Evolutionary conservation across 2,113 vertebrate genomes (phyloP), one percentile per base, ranked within the genome.

Genomic region (Platycercus adscitus): DNA sequence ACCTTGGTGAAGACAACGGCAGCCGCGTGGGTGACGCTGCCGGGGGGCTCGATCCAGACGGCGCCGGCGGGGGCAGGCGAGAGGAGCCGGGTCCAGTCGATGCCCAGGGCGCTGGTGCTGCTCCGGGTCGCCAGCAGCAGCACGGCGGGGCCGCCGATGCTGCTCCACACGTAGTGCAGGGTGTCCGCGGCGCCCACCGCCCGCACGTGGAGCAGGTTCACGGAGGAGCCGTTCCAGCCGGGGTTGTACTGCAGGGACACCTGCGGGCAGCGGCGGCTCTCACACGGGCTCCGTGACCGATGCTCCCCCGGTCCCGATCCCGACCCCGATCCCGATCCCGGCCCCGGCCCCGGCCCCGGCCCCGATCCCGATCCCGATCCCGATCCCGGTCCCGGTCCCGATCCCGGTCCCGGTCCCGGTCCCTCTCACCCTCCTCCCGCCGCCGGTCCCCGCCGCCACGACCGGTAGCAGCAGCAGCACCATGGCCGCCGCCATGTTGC

Each of bases 111-210:
- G 9, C 99, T 99, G 61, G 63, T 66, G 8, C 90, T 39, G 17
- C 97, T 98, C 81, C 89, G 75, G 1, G 98, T 99, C 96, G 99
- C 98, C 50, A 99, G 97, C 9, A 99, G 81, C 50, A 99, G 97
- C 80, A 98, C 98, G 0, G 99, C 75, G 0, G 98, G 99, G 7
- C 98, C 98, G 26, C 99, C 99, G 11, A 97, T 96, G 72, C 97
- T 99, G 96, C 97, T 99, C 96, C 99, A 98, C 20, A 99, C 47
- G 69, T 98, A 99, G 97, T 99, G 99, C 91, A 99, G 97, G 0
- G 98, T 99, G 97, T 99, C 99, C 1, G 89, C 72, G 28, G 53
- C 35, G 6, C 99, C 99, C 56, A 96, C 95, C 0, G 99, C 99
- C 53, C 95, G 98, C 52, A 98, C 94, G 6, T 99, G 99, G 13